Conservation (phyloP, 2,113 vertebrate species). For the Sprattus sprattus region DNA sequence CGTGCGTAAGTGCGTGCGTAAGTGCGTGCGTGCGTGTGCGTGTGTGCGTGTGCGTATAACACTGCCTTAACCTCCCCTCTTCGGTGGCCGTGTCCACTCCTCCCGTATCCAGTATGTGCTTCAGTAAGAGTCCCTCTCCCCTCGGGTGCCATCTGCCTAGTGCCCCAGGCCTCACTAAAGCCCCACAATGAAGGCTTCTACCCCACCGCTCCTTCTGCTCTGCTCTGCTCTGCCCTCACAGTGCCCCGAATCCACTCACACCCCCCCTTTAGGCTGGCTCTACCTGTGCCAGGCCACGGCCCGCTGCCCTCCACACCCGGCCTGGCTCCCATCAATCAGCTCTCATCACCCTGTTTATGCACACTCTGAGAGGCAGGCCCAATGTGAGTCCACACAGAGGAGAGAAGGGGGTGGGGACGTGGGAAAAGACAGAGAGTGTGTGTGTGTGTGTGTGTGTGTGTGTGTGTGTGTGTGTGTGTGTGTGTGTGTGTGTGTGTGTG, state of each 20-base stretch:
- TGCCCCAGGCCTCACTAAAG: too few relatives aligned
- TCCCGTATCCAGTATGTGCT: too few relatives aligned
- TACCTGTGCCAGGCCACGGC: slow-evolving; percentile 1
- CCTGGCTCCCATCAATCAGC: slow-evolving; percentile 18
- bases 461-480: too few relatives aligned
- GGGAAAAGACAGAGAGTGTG: neutral
- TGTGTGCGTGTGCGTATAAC: too few relatives aligned
- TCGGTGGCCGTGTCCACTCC: too few relatives aligned
- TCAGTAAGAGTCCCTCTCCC: too few relatives aligned
- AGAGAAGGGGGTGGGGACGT: slow-evolving; percentile 76
- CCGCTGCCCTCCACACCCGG: neutral
- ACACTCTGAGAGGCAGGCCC: slow-evolving; percentile 80
- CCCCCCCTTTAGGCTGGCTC: neutral
- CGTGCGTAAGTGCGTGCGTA: neutral
- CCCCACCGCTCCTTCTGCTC: neutral
- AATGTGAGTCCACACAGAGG: slow-evolving; percentile 65
- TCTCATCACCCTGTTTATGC: neutral
- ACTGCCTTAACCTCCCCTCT: too few relatives aligned
- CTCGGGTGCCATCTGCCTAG: too few relatives aligned
- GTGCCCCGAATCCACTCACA: neutral
- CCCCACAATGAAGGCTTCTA: too few relatives aligned
- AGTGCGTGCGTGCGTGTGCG: too few relatives aligned
- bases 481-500: too few relatives aligned
- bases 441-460: too few relatives aligned
- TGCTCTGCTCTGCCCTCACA: neutral